Evolutionary conservation across 2,113 vertebrate genomes (phyloP).

Genomic region (Amblyornis subalaris): DNA sequence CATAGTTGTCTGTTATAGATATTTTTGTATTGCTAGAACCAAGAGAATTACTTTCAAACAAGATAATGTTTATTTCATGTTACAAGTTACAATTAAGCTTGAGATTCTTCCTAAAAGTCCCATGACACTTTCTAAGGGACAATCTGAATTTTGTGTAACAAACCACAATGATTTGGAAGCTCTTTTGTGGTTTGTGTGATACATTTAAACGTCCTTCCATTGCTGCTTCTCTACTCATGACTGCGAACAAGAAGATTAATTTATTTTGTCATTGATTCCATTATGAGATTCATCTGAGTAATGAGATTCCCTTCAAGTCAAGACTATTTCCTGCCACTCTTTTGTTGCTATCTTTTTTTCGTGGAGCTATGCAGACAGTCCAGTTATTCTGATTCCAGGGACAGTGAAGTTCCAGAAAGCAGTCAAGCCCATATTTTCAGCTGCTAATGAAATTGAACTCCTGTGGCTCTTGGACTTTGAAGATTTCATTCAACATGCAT

Average conservation of each 20-base stretch:
- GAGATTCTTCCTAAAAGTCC: neutral
- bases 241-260: neutral
- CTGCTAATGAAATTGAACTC: neutral
- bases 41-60: neutral
- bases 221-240: neutral
- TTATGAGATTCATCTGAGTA: neutral
- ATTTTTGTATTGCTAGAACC: neutral
- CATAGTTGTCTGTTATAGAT: neutral
- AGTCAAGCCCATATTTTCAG: neutral
- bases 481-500: neutral
- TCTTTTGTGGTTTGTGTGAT: neutral
- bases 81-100: neutral
- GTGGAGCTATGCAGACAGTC: neutral
- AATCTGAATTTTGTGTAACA: neutral
- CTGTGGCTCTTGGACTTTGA: neutral
- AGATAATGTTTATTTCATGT: neutral
- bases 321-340: neutral
- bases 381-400: neutral
- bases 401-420: neutral
- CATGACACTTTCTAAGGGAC: neutral
- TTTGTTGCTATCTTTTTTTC: neutral
- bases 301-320: neutral
- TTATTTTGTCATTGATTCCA: neutral
- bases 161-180: neutral
- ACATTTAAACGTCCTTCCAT: neutral